Base-by-base conservation (phyloP, 2,797 vertebrate species). In the Coluber constrictor region DNA sequence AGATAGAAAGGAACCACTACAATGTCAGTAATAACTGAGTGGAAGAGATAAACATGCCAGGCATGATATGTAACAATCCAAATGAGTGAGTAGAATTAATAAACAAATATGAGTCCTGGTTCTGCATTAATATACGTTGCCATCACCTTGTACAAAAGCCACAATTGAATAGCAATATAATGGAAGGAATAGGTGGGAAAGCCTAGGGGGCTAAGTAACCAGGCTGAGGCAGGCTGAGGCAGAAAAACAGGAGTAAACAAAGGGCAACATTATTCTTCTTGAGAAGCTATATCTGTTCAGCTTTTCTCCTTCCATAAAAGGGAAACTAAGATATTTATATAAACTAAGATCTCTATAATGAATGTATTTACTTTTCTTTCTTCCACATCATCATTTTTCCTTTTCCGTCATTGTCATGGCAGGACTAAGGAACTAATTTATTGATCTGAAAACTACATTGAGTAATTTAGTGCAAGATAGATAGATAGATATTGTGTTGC, bases 21-120 rank as follows among this genome's bases (percentile, higher is more conserved):
- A 86, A n/a, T 37, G 66, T 13, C 86, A 93, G 86, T 74, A 90
- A 90, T 0, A 83, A 47, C 27, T 88, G 0, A 92, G 29, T 60
- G 61, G 90, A 93, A 95, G 59, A n/a, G 91, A 83, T 20, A 94
- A 93, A 37, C n/a, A 61, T 79, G 16, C 47, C 20, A 27, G 18
- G 37, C 29, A 56, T 93, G 83, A 90, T 92, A 60, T 63, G 0
- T 13, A 90, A 63, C 4, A 61, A 16, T 87, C 47, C 37, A 94
- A 20, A 18, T 51, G 32, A 90, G 70, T 74, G 91, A 89, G 79
- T 91, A 0, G 0, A 5, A 29, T 61, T 13, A 61, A 27, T 56
- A 61, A 60, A 43, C 18, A 55, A 18, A 55, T 61, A 86, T 0
- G 6, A 37, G 87, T n/a, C 92, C 90, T n/a, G 6, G 20, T 20